phyloP scores from a whole-genome alignment of 2,888 invertebrate species.

The Dolichomitus sp. region DNA sequence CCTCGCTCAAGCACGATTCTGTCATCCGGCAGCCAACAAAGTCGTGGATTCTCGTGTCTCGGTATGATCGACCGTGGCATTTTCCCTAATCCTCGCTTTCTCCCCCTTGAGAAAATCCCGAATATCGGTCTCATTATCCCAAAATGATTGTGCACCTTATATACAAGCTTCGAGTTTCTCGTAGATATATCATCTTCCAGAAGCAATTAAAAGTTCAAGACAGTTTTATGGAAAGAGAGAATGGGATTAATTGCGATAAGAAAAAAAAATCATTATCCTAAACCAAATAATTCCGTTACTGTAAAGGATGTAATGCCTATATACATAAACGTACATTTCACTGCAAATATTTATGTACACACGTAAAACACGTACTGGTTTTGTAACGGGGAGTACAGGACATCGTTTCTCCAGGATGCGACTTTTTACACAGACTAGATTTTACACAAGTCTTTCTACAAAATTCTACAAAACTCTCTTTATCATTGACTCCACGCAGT shows the following conservation, averaged over 20 bases:
- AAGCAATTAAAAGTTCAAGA: slow-evolving; percentile 13
- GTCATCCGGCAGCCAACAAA: slow-evolving; percentile 39
- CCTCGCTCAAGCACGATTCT: slow-evolving; percentile 44
- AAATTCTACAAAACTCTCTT: too few relatives aligned
- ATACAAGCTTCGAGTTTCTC: neutral
- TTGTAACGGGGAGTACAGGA: slow-evolving; percentile 60
- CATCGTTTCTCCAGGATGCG: too few relatives aligned
- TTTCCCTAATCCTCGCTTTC: slow-evolving; percentile 61
- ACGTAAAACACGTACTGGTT: slow-evolving; percentile 64
- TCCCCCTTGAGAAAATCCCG: slow-evolving; percentile 31
- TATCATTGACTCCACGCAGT: too few relatives aligned
- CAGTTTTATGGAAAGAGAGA: neutral
- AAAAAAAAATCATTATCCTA: slow-evolving; percentile 59
- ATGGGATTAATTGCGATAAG: neutral
- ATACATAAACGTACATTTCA: slow-evolving; percentile 8
- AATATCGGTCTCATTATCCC: slow-evolving; percentile 47
- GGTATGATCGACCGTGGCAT: slow-evolving; percentile 73
- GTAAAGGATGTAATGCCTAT: neutral
- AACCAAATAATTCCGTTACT: slow-evolving; percentile 63
- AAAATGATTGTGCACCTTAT: neutral
- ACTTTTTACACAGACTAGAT: too few relatives aligned
- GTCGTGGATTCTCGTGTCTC: slow-evolving; percentile 46
- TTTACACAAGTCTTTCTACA: too few relatives aligned
- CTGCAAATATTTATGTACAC: slow-evolving; percentile 34
- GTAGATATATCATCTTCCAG: neutral